A percentile compares a stretch with the other conserved stretches of the same genome.
Conservation (phyloP, 2,888 invertebrate genomes). For the Physocephala rufipes region DNA sequence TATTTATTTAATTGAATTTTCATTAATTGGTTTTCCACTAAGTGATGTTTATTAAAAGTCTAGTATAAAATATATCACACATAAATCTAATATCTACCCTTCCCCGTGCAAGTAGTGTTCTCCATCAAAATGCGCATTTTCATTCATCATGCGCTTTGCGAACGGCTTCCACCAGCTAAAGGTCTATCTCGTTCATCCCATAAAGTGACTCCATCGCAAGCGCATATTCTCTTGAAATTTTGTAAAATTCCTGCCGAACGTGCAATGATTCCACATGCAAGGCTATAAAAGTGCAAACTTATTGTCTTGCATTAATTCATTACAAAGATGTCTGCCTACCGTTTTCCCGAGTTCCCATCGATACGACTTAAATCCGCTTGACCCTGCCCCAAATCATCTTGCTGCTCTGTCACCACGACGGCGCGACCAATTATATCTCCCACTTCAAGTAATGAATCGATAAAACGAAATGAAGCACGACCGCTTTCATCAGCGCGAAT, state of each 20-base stretch:
- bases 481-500: constrained; percentile 72
- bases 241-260: constrained; percentile 87
- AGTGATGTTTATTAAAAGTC: no score
- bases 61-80: no score
- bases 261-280: constrained; percentile 89
- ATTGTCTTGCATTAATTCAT: background rate
- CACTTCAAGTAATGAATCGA: constrained; percentile 72
- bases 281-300: constrained; percentile 64
- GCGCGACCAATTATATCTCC: constrained; percentile 81
- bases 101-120: no score
- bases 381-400: constrained; percentile 73
- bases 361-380: constrained; percentile 67
- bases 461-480: constrained; percentile 73
- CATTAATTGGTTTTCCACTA: no score
- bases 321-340: constrained; percentile 63
- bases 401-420: constrained; percentile 74
- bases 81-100: no score
- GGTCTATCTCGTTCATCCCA: constrained; percentile 85
- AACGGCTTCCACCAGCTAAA: constrained; percentile 57
- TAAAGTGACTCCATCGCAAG: constrained; percentile 87
- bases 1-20: no score
- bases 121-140: constrained; percentile 41
- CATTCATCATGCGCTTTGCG: constrained; percentile 44
- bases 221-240: constrained; percentile 87
- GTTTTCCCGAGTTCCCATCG: constrained; percentile 73